Conservation (phyloP, 2,113 vertebrate species). For the Trinectes maculatus region DNA sequence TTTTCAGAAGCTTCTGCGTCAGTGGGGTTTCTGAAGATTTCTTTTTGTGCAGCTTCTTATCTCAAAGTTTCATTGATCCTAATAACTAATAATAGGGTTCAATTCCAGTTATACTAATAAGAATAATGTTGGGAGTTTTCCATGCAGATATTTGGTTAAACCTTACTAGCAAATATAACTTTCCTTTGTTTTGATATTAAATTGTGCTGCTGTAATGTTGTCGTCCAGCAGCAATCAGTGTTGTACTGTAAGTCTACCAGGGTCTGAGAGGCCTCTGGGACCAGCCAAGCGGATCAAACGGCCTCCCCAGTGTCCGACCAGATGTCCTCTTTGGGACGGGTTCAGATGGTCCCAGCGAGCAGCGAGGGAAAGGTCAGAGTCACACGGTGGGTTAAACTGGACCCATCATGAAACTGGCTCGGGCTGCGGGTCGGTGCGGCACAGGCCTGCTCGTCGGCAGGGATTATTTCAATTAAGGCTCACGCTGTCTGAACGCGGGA, state of each 20-base stretch:
- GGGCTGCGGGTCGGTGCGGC: conserved; percentile 47
- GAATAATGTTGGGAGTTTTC: no score
- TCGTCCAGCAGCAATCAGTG: conserved; percentile 39
- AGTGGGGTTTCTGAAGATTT: no score
- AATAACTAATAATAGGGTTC: no score
- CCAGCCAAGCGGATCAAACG: conserved; percentile 68
- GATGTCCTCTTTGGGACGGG: conserved; percentile 79
- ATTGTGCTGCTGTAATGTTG: conserved; percentile 25
- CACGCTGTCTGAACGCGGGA: conserved; percentile 74
- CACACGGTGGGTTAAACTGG: conserved; percentile 86
- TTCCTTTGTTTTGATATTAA: neutral
- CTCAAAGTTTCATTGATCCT: no score
- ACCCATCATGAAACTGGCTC: conserved; percentile 80
- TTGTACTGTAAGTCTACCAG: conserved; percentile 45
- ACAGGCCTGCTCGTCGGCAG: conserved; percentile 49
- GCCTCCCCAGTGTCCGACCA: conserved; percentile 74
- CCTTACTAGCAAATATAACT: neutral
- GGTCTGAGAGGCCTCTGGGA: conserved; percentile 67
- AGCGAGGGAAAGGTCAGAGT: conserved; percentile 82
- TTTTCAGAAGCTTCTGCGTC: neutral
- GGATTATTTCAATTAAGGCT: conserved; percentile 78
- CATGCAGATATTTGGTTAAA: neutral
- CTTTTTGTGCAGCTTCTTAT: conserved; percentile 20
- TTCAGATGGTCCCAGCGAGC: conserved; percentile 83
- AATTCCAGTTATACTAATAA: no score